Evolutionary conservation across 2,797 vertebrate genomes (phyloP).

Genomic region (Dicrostonyx torquatus): DNA sequence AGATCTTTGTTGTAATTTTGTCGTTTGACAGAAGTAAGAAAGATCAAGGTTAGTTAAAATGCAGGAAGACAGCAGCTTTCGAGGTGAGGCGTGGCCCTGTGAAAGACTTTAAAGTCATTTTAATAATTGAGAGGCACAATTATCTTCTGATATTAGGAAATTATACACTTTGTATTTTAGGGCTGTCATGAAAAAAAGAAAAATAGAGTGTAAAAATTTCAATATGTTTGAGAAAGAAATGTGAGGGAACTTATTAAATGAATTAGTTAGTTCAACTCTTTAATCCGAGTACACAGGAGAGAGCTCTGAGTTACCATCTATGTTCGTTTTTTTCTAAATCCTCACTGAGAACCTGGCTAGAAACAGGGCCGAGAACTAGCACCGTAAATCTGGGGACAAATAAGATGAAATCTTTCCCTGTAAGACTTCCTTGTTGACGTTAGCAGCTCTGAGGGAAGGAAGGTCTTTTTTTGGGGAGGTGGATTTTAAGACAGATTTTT

Average conservation of each 20-base stretch:
- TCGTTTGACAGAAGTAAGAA: neutral
- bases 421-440: neutral
- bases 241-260: neutral
- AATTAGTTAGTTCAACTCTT: neutral
- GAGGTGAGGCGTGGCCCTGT: neutral
- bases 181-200: neutral
- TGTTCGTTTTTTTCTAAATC: neutral
- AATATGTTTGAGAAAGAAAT: neutral
- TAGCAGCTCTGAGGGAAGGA: neutral
- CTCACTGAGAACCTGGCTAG: neutral
- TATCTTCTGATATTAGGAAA: conserved; percentile 34
- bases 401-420: neutral
- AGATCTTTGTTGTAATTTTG: neutral
- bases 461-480: neutral
- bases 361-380: neutral
- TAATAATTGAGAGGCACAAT: neutral
- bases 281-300: neutral
- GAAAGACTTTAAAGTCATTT: neutral
- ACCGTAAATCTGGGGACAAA: neutral
- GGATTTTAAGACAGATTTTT: neutral
- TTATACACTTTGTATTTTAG: conserved; percentile 39
- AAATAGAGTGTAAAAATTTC: neutral
- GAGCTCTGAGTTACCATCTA: neutral
- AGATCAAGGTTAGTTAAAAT: conserved; percentile 17
- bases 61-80: neutral